phyloP scores from a whole-genome alignment of 2,113 vertebrate genomes.

The Eurystomus gularis region DNA sequence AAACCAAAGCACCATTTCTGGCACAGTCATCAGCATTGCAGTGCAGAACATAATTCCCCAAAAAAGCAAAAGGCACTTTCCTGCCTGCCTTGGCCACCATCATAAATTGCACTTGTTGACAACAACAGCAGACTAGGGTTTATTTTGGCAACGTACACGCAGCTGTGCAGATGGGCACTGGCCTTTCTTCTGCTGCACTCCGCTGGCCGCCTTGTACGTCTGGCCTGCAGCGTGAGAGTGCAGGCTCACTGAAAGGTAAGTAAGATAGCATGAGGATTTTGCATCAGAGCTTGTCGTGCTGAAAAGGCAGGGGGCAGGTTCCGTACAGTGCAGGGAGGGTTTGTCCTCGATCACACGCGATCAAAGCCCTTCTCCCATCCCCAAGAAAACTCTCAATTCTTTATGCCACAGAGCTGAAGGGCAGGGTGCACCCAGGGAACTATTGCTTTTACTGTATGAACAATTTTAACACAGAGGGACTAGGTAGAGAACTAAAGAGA shows the following conservation, averaged over 20 bases:
- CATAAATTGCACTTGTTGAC: neutral
- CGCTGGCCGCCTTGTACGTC: neutral
- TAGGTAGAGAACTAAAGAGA: neutral
- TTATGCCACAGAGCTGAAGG: neutral
- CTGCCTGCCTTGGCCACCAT: neutral
- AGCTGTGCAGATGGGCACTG: neutral
- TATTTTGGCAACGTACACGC: neutral
- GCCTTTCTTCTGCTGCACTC: neutral
- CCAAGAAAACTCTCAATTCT: neutral
- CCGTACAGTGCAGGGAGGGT: neutral
- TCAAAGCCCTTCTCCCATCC: neutral
- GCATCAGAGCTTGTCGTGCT: too few relatives aligned
- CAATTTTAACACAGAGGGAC: neutral
- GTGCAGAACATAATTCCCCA: neutral
- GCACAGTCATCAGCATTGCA: neutral
- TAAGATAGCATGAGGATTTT: neutral
- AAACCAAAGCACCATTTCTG: neutral
- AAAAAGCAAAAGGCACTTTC: neutral
- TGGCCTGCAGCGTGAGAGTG: neutral
- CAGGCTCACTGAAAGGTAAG: neutral
- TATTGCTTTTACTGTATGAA: neutral
- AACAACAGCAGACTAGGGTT: neutral
- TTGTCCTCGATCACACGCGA: fast-evolving
- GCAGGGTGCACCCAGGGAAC: neutral
- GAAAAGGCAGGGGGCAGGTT: neutral